Conservation (phyloP, 2,113 vertebrate species). For the Otocyon megalotis region DNA sequence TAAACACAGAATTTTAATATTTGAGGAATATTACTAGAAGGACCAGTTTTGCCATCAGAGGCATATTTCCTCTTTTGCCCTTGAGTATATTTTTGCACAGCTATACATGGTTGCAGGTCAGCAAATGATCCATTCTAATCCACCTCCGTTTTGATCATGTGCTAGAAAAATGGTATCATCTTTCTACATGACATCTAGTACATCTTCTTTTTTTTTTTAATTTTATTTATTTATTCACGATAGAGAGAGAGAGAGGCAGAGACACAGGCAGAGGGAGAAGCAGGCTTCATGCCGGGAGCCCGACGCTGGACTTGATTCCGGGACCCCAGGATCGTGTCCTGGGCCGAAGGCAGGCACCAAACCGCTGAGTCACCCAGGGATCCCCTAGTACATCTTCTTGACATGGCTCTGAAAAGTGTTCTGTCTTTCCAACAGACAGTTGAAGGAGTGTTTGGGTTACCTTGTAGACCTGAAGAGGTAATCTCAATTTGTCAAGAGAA, state of each 20-base stretch:
- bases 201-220: not conserved
- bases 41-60: not conserved
- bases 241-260: too few relatives aligned
- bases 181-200: not conserved
- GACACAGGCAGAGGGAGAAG: too few relatives aligned
- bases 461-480: not conserved
- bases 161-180: not conserved
- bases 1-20: conserved; percentile 25
- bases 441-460: not conserved
- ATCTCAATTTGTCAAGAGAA: not conserved
- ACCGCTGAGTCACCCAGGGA: too few relatives aligned
- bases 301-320: too few relatives aligned
- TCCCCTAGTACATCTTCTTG: not conserved
- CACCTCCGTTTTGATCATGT: not conserved
- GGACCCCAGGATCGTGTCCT: too few relatives aligned
- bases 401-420: not conserved
- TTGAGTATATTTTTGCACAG: conserved; percentile 23
- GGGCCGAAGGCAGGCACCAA: too few relatives aligned
- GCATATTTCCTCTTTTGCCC: not conserved
- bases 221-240: too few relatives aligned
- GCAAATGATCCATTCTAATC: not conserved
- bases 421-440: not conserved
- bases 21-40: not conserved
- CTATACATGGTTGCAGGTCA: not conserved
- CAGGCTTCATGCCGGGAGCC: too few relatives aligned